A percentile compares a stretch with the other conserved stretches of the same genome.
phyloP scores from a whole-genome alignment of 2,888 invertebrate genomes.

The Melanchra persicariae region DNA sequence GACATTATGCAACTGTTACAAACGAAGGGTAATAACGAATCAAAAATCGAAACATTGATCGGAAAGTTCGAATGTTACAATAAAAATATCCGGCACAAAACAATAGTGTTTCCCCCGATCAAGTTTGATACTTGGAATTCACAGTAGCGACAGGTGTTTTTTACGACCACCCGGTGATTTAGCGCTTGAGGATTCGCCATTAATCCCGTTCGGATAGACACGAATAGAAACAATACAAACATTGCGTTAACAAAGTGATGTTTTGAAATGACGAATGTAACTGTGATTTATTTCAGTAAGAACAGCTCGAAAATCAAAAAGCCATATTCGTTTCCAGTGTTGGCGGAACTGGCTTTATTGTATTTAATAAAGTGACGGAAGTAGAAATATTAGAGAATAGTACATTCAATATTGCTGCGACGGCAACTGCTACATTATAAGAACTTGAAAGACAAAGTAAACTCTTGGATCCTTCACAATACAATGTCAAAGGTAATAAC shows the following conservation, averaged over 20 bases:
- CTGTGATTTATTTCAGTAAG: conserved; percentile 58
- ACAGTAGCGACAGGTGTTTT: conserved; percentile 88
- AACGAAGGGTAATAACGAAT: conserved; percentile 34
- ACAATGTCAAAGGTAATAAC: conserved; percentile 20
- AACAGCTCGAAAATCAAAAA: conserved; percentile 43
- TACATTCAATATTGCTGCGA: conserved; percentile 20
- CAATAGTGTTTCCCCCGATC: conserved; percentile 78
- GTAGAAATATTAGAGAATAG: conserved; percentile 33
- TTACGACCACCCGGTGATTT: conserved; percentile 88
- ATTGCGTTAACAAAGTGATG: conserved; percentile 76
- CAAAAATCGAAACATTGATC: conserved; percentile 59
- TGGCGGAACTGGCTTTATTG: conserved; percentile 20
- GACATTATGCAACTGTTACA: conserved; percentile 24
- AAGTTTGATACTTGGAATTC: conserved; percentile 83
- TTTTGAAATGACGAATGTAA: conserved; percentile 65
- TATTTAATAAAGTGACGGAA: conserved; percentile 27
- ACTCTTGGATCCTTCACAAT: not conserved
- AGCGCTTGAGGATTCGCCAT: conserved; percentile 85
- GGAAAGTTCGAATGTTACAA: conserved; percentile 62
- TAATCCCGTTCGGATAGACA: conserved; percentile 87
- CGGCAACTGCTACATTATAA: conserved; percentile 23
- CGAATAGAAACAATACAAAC: conserved; percentile 84
- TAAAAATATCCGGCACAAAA: conserved; percentile 73
- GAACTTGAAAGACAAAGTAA: conserved; percentile 10
- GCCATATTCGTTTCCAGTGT: conserved; percentile 21